Conservation (phyloP, 1,140 invertebrate species). For the Drosophila busckii region DNA sequence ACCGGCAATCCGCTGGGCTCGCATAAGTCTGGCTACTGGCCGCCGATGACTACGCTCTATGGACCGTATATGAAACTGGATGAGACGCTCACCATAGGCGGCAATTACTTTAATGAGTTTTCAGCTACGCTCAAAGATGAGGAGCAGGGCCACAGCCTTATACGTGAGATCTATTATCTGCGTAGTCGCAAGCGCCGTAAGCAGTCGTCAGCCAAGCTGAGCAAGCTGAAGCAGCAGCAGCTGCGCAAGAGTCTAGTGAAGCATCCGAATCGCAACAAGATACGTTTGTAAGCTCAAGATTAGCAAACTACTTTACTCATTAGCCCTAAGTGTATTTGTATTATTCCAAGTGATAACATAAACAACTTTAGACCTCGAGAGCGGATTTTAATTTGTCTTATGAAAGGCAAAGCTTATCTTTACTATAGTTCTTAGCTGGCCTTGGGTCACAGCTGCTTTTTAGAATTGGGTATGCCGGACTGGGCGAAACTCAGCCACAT, state of each 20-base stretch:
- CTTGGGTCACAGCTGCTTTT: conserved; percentile 48
- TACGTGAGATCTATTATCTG: conserved; percentile 67
- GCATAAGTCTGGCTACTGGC: conserved; percentile 64
- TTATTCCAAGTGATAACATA: too few relatives aligned
- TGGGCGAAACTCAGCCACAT: conserved; percentile 69
- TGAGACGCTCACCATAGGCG: conserved; percentile 62
- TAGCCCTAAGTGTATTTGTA: too few relatives aligned
- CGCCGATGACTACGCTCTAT: conserved; percentile 72
- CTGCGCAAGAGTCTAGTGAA: conserved; percentile 55
- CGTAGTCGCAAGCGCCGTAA: conserved; percentile 48
- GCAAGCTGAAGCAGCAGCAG: conserved; percentile 17
- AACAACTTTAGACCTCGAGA: too few relatives aligned
- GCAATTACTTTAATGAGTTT: conserved; percentile 73
- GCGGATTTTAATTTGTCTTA: too few relatives aligned
- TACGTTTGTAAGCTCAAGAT: conserved; percentile 35
- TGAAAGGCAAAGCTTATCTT: too few relatives aligned
- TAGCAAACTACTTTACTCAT: too few relatives aligned
- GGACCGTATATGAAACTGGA: conserved; percentile 76
- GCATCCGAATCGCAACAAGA: conserved; percentile 62
- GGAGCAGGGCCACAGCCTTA: conserved; percentile 57
- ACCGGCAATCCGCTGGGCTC: conserved; percentile 63
- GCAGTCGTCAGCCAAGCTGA: conserved; percentile 13
- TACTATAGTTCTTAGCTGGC: too few relatives aligned
- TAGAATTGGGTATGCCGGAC: conserved; percentile 44
- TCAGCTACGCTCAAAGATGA: conserved; percentile 64